phyloP scores from a whole-genome alignment of 2,888 invertebrate genomes.

The Lithophane semibrunnea region DNA sequence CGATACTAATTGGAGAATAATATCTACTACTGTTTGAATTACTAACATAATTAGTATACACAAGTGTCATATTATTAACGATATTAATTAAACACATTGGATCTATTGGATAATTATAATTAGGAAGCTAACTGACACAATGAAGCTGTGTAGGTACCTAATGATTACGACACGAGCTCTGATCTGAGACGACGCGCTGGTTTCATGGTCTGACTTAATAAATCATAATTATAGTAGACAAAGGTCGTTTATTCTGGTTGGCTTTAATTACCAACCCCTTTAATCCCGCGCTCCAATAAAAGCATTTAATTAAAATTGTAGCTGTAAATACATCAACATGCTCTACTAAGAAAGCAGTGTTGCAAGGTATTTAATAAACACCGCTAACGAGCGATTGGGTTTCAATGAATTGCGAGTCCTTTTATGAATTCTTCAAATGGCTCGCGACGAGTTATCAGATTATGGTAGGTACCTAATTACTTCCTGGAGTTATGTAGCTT shows the following conservation, averaged over 20 bases:
- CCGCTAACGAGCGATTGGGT: slow-evolving; percentile 58
- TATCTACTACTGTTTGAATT: slow-evolving; percentile 22
- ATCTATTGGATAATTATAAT: slow-evolving; percentile 39
- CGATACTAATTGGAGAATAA: slow-evolving; percentile 5
- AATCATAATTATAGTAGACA: slow-evolving; percentile 85
- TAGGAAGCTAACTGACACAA: slow-evolving; percentile 17
- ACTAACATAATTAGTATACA: slow-evolving; percentile 21
- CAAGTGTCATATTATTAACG: slow-evolving; percentile 36
- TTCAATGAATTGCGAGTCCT: slow-evolving; percentile 49
- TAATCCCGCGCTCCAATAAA: slow-evolving; percentile 83
- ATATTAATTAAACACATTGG: slow-evolving; percentile 37
- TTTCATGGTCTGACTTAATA: slow-evolving; percentile 77
- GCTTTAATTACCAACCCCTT: slow-evolving; percentile 84
- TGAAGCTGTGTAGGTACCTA: not conserved
- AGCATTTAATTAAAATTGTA: slow-evolving; percentile 85
- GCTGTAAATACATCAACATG: slow-evolving; percentile 75
- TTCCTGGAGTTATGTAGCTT: not conserved
- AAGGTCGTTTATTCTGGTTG: slow-evolving; percentile 85
- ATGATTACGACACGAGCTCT: slow-evolving; percentile 33
- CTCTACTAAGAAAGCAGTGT: slow-evolving; percentile 62
- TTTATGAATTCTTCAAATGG: slow-evolving; percentile 51
- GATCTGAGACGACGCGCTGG: slow-evolving; percentile 45
- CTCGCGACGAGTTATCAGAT: slow-evolving; percentile 17
- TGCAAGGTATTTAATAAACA: slow-evolving; percentile 69
- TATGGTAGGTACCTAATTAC: slow-evolving; percentile 22